Percentiles rank a stretch among this genome's conserved stretches.
phyloP scores from a whole-genome alignment of 1,140 invertebrate genomes.

The Agraylea sexmaculata region DNA sequence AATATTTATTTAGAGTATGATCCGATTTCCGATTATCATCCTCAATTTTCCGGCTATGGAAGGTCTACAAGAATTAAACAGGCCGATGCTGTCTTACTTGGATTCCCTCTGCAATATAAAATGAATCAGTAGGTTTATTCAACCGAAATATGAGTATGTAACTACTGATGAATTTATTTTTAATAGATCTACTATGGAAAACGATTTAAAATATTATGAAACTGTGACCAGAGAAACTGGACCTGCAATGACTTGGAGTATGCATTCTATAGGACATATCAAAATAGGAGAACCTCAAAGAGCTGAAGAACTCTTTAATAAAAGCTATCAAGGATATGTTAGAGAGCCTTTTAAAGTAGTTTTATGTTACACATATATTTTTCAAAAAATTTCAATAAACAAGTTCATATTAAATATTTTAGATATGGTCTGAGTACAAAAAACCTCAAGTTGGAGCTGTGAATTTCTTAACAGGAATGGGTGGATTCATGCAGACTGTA shows the following conservation, averaged over 20 bases:
- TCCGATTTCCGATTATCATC: conserved; percentile 37
- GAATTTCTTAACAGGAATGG: conserved; percentile 46
- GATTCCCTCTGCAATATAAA: conserved; percentile 41
- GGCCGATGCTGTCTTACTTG: conserved; percentile 42
- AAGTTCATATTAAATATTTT: conserved; percentile 7
- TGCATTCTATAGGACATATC: conserved; percentile 42
- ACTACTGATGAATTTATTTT: background rate
- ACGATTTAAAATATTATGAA: conserved; percentile 42
- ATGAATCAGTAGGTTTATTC: conserved; percentile 30
- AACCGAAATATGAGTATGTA: background rate
- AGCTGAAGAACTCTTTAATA: conserved; percentile 36
- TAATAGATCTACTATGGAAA: conserved; percentile 33
- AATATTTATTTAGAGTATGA: conserved; percentile 38
- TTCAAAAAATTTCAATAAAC: conserved; percentile 2
- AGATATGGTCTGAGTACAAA: conserved; percentile 43
- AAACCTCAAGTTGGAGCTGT: conserved; percentile 37
- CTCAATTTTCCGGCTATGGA: conserved; percentile 38
- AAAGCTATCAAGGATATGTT: conserved; percentile 40
- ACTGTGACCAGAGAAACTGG: conserved; percentile 37
- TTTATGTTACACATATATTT: conserved; percentile 2
- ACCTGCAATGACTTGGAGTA: conserved; percentile 47
- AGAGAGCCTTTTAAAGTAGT: conserved; percentile 40
- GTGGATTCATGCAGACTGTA: conserved; percentile 42
- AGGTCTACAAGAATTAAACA: conserved; percentile 39
- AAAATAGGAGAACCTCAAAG: conserved; percentile 25